These are phyloP conservation scores for Characodon lateralis DNA, from an alignment of 2,797 vertebrate genomes.

Conservation along the genomic window DNA sequence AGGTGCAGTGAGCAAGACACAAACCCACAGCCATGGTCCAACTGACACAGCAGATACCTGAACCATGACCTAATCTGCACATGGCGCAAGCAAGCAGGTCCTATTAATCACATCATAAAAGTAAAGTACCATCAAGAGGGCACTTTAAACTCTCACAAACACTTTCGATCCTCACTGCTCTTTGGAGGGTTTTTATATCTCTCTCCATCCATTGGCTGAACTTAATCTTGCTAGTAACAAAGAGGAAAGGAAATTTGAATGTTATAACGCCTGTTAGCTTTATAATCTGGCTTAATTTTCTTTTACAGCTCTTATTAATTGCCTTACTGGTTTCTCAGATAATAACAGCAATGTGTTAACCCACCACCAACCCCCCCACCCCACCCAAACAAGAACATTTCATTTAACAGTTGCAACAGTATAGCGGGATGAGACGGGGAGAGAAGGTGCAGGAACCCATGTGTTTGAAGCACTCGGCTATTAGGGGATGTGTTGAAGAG, in stretches of 20 bases:
- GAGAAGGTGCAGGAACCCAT: slow-evolving; percentile 45
- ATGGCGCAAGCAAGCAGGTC: slow-evolving; percentile 33
- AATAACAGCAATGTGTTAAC: slow-evolving; percentile 54
- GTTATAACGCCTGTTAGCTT: slow-evolving; percentile 52
- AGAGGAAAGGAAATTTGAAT: slow-evolving; percentile 17
- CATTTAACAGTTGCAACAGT: slow-evolving; percentile 48
- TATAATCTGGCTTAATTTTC: slow-evolving; percentile 49
- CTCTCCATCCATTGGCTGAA: slow-evolving; percentile 34
- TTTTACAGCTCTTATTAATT: slow-evolving; percentile 66
- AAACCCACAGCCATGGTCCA: slow-evolving; percentile 26
- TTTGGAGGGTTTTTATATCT: slow-evolving; percentile 41
- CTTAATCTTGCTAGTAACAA: slow-evolving; percentile 36
- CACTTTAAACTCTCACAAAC: slow-evolving; percentile 39
- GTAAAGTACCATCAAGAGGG: slow-evolving; percentile 56
- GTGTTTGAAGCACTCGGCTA: slow-evolving; percentile 56
- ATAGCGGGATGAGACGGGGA: slow-evolving; percentile 48
- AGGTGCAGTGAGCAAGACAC: slow-evolving; percentile 62
- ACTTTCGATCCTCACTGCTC: slow-evolving; percentile 23
- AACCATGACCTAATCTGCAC: slow-evolving; percentile 44
- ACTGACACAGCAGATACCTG: background rate
- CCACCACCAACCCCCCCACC: slow-evolving; percentile 25
- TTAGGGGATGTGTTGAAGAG: slow-evolving; percentile 63
- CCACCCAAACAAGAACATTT: slow-evolving; percentile 63
- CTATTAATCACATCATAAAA: slow-evolving; percentile 62
- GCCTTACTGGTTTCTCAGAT: slow-evolving; percentile 64